phyloP scores from a whole-genome alignment of 2,113 vertebrate species.

The Ploceus nigricollis region DNA sequence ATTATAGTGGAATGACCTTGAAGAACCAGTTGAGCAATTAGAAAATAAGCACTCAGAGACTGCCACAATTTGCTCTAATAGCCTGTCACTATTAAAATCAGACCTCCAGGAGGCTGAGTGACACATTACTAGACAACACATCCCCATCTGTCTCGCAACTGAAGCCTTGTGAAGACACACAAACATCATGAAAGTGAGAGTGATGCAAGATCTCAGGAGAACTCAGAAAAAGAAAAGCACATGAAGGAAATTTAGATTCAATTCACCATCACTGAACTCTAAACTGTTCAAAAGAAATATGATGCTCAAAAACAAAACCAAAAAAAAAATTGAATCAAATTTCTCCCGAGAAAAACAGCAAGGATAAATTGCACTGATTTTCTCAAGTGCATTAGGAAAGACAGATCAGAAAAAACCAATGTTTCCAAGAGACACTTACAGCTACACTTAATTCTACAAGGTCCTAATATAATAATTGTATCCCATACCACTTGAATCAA shows the following conservation, averaged over 20 bases:
- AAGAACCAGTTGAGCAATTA: not conserved
- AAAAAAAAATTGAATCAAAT: not conserved
- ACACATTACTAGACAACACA: not conserved
- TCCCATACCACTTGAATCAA: not conserved
- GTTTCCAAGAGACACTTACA: not conserved
- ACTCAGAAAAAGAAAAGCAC: not conserved
- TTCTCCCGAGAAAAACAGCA: not conserved
- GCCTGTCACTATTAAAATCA: not conserved
- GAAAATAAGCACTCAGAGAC: not conserved
- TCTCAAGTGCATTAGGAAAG: not conserved
- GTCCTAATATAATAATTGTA: not conserved
- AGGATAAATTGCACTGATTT: not conserved
- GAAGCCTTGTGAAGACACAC: not conserved
- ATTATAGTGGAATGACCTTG: not conserved
- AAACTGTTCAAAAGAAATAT: not conserved
- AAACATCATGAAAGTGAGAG: not conserved
- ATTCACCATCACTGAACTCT: not conserved
- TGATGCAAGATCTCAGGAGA: not conserved
- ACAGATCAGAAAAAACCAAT: not conserved
- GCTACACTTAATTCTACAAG: not conserved
- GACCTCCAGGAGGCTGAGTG: not conserved
- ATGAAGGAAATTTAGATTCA: not conserved
- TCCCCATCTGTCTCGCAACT: not conserved
- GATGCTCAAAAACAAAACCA: not conserved
- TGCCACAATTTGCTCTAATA: not conserved